Conservation (phyloP, 2,797 vertebrate species). For the Acomys russatus region DNA sequence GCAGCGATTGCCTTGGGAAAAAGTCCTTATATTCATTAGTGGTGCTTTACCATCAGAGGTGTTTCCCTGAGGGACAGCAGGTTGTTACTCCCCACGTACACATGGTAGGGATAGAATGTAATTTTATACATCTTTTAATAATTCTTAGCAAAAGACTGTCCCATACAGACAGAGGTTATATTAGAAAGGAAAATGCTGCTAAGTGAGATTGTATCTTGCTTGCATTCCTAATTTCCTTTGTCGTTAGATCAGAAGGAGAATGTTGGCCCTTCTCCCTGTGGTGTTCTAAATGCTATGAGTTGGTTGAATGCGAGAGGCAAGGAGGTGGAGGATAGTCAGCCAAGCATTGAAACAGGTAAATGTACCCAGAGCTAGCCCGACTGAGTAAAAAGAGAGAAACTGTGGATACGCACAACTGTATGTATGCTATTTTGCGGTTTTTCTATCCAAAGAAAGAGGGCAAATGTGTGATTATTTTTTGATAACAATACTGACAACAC, state of each 20-base stretch:
- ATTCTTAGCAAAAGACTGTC: not conserved
- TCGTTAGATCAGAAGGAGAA: not conserved
- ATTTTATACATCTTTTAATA: not conserved
- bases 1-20: constrained; percentile 59
- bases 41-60: constrained; percentile 23
- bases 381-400: not conserved
- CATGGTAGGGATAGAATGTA: not conserved
- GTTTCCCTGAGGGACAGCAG: constrained; percentile 26
- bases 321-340: not conserved
- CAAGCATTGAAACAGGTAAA: constrained; percentile 26
- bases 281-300: not conserved
- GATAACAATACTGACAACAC: not conserved
- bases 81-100: not conserved
- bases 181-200: not conserved
- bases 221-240: not conserved
- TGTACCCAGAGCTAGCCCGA: not conserved
- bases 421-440: not conserved
- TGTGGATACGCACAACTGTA: rapidly evolving
- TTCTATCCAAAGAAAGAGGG: constrained; percentile 19
- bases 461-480: not conserved
- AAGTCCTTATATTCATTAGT: constrained; percentile 39
- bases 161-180: not conserved
- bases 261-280: not conserved
- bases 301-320: not conserved
- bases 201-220: not conserved